These are phyloP conservation scores for Aphelenchoides fujianensis DNA, from an alignment of 1,140 invertebrate species.

Conservation along the genomic window DNA sequence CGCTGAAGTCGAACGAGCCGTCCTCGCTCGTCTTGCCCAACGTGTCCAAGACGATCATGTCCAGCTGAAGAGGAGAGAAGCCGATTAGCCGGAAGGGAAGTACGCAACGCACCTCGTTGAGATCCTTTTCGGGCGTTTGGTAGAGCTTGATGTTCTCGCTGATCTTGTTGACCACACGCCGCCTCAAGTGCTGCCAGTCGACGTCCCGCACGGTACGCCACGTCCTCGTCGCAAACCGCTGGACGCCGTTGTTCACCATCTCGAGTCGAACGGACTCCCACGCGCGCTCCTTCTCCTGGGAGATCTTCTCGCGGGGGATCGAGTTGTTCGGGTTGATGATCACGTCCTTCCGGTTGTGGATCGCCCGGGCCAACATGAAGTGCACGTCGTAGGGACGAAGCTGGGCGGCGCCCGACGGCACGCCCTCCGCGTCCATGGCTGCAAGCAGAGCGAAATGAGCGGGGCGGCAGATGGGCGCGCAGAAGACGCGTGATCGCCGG, in stretches of 20 bases:
- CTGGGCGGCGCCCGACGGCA: neutral
- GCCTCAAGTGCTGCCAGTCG: conserved; percentile 15
- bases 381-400: conserved; percentile 10
- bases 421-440: neutral
- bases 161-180: conserved; percentile 11
- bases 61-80: neutral
- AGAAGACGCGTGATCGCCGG: no score
- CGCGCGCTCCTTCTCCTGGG: neutral
- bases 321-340: neutral
- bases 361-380: conserved; percentile 11
- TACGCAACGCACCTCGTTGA: conserved; percentile 4
- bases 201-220: conserved; percentile 16
- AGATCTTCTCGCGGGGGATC: neutral
- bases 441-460: neutral
- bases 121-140: conserved; percentile 8
- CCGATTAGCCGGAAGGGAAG: neutral
- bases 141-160: conserved; percentile 6
- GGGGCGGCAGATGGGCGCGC: no score
- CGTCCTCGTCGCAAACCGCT: neutral
- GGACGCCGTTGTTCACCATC: conserved; percentile 5
- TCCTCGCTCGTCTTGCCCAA: conserved; percentile 9
- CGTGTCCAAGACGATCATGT: conserved; percentile 7
- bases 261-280: conserved; percentile 16
- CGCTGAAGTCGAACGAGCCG: conserved; percentile 4
- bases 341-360: conserved; percentile 13